Base-by-base conservation (phyloP, 1,140 invertebrate genomes). In the Pogonus chalceus region DNA sequence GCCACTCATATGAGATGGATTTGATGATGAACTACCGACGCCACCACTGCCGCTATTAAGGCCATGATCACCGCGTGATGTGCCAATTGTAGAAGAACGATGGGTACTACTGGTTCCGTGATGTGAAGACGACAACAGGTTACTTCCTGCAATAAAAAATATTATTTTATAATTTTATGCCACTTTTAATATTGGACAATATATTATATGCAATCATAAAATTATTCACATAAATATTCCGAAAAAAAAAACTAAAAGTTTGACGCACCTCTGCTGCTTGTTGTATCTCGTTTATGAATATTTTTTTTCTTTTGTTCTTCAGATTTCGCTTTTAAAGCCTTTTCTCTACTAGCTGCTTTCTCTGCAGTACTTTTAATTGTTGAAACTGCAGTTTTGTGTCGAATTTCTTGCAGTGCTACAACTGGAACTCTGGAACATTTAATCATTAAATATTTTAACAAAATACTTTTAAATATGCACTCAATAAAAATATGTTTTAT, bases 341-440 rank as follows among this genome's bases (percentile, higher is more conserved):
- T 59, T 23, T 67, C 65, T 49, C 63, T 26, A 47, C 49, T 62
- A n/a, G 58, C 52, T 35, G 57, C 52, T 54, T 67, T 69, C 51
- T 70, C 67, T 21, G 67, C 63, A n/a, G 65, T 69, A 51, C 65
- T 70, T 52, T 65, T 64, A 43, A 72, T 72, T 0, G 71, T 71
- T 7, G 69, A 71, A 47, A 72, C 58, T 1, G 69, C 71, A 2
- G 69, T 72, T 62, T 70, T 71, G 51, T 72, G 70, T 35, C 67
- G 59, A 26, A 71, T 72, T 64, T 71, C 70, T 26, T 69, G 68
- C 51, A 71, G 55, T 52, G 58, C 57, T 21, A 53, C 9, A 43
- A 31, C 37, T 31, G 53, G 24, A 2, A 53, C 46, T 14, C 37
- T 43, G 18, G 3, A 9, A 43, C 9, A 43, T 43, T 10, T 43